These are phyloP conservation scores for Zhuqinia jingwanae DNA, from an alignment of 2,888 invertebrate species.

Conservation along the genomic window DNA sequence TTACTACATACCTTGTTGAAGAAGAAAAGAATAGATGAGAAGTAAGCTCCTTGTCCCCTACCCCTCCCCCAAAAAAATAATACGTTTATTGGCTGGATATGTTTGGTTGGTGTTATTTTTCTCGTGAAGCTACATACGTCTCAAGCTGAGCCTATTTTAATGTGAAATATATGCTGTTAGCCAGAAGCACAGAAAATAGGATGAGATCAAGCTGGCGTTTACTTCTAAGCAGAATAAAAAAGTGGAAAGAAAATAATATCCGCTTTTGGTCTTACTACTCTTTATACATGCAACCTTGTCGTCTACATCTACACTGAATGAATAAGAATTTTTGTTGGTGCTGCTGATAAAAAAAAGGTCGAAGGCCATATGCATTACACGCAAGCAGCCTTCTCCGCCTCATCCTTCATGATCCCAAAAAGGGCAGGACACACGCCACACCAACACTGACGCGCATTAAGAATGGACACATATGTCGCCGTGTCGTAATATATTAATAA, in stretches of 20 bases:
- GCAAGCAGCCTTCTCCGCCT: constrained; percentile 10
- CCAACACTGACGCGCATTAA: constrained; percentile 9
- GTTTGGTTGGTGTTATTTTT: background rate
- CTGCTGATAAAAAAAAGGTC: constrained; percentile 43
- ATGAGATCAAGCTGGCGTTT: background rate
- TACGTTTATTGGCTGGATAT: background rate
- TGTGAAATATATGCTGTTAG: constrained; percentile 52
- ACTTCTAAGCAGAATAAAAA: background rate
- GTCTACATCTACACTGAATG: background rate
- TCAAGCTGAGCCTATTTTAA: constrained; percentile 16
- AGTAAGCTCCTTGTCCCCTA: background rate
- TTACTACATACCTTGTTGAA: no score
- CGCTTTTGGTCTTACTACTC: background rate
- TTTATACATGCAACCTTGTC: background rate
- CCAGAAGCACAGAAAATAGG: constrained; percentile 21
- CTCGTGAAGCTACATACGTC: background rate
- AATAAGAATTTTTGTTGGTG: no score
- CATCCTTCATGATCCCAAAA: no score
- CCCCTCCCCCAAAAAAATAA: background rate
- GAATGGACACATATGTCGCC: constrained; percentile 40
- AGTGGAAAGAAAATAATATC: background rate
- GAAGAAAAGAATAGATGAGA: background rate
- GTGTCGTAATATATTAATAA: constrained; percentile 39
- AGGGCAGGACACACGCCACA: background rate
- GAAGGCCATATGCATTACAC: constrained; percentile 29